These are phyloP conservation scores for Tupiocoris notatus DNA, from an alignment of 2,888 invertebrate genomes.

Conservation along the genomic window DNA sequence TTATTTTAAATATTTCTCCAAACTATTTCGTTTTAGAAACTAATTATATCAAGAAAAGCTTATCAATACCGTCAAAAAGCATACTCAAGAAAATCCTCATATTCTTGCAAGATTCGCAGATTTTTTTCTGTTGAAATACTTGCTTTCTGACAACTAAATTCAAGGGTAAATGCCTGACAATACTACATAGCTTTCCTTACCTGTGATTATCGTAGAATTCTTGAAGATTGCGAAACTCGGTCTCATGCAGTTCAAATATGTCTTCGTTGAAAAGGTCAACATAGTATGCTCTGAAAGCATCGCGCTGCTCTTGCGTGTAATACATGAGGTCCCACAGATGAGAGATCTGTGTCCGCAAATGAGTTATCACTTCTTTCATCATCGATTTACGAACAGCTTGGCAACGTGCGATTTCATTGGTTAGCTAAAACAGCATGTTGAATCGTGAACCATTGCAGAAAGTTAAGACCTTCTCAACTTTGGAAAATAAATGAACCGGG, in stretches of 20 bases:
- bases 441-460: too few relatives aligned
- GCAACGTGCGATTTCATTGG: slow-evolving; percentile 69
- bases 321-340: slow-evolving; percentile 76
- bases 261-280: slow-evolving; percentile 76
- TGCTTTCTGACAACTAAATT: too few relatives aligned
- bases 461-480: too few relatives aligned
- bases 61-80: too few relatives aligned
- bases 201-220: slow-evolving; percentile 59
- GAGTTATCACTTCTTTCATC: slow-evolving; percentile 63
- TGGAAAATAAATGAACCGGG: too few relatives aligned
- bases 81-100: too few relatives aligned
- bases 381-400: slow-evolving; percentile 74
- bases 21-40: too few relatives aligned
- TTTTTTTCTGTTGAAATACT: too few relatives aligned
- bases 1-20: too few relatives aligned
- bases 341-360: slow-evolving; percentile 68
- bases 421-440: slow-evolving; percentile 20
- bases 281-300: slow-evolving; percentile 64
- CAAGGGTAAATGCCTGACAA: neutral
- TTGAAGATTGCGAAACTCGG: slow-evolving; percentile 69
- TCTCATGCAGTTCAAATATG: slow-evolving; percentile 73
- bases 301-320: slow-evolving; percentile 63
- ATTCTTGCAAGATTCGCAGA: too few relatives aligned
- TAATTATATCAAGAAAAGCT: too few relatives aligned
- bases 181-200: neutral